Conservation (phyloP, 2,888 invertebrate species). For the Nyleta sp. region DNA sequence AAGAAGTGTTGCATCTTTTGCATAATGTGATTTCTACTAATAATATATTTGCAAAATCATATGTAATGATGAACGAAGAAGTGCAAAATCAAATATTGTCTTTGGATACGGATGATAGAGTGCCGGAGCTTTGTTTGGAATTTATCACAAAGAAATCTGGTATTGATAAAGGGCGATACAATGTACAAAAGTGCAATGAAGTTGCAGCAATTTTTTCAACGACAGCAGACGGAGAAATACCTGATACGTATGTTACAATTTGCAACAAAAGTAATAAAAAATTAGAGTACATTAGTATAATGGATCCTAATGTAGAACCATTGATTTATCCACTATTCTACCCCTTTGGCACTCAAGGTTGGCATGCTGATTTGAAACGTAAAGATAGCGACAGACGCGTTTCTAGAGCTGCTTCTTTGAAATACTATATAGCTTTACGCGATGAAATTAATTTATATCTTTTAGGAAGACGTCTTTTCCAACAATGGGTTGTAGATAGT, state of each 20-base stretch:
- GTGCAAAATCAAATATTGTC: background rate
- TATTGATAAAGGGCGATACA: background rate
- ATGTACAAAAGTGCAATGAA: conserved; percentile 5
- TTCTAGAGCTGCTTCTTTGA: too few relatives aligned
- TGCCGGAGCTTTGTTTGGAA: background rate
- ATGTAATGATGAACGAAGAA: conserved; percentile 1
- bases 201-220: background rate
- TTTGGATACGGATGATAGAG: background rate
- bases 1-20: too few relatives aligned
- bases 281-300: background rate
- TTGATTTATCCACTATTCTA: background rate
- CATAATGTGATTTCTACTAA: too few relatives aligned
- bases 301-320: conserved; percentile 4
- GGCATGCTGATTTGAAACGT: background rate
- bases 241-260: background rate
- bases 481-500: too few relatives aligned
- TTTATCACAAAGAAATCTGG: background rate
- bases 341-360: background rate
- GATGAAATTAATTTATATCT: too few relatives aligned
- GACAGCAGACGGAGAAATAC: too few relatives aligned
- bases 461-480: too few relatives aligned
- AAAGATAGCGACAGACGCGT: too few relatives aligned
- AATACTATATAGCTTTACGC: too few relatives aligned
- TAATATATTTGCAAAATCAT: conserved; percentile 1
- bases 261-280: conserved; percentile 2